Evolutionary conservation across 1,140 invertebrate species (phyloP).

Genomic region (Heliconius hewitsoni): DNA sequence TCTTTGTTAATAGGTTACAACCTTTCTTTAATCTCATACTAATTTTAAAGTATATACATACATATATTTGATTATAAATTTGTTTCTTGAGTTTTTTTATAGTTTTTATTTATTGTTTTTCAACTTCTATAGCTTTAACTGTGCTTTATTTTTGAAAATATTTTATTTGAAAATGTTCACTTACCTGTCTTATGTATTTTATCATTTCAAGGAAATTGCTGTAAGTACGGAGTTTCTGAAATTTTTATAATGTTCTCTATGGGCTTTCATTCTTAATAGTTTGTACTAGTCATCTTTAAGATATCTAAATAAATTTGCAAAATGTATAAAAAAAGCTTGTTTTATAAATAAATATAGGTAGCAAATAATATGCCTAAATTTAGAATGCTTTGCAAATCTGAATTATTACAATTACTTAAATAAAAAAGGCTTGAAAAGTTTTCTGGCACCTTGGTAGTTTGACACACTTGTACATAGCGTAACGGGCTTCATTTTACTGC

Average conservation of each 20-base stretch:
- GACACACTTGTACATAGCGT: neutral
- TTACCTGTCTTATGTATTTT: conserved; percentile 1
- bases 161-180: neutral
- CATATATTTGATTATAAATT: neutral
- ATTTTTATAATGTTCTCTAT: neutral
- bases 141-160: neutral
- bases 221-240: conserved; percentile 3
- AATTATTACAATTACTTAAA: neutral
- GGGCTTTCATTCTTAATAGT: neutral
- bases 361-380: neutral
- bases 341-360: neutral
- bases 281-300: too few relatives aligned
- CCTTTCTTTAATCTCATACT: neutral
- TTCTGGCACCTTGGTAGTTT: neutral
- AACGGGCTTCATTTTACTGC: conserved; percentile 22
- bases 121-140: neutral
- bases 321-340: neutral
- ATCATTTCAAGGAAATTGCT: conserved; percentile 5
- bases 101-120: neutral
- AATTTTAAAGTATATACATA: neutral
- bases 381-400: neutral
- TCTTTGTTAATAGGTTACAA: neutral
- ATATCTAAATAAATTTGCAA: neutral
- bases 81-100: neutral
- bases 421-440: neutral